A percentile compares a stretch with the other conserved stretches of the same genome.
These are phyloP conservation scores for Cataglyphis cursor DNA, from an alignment of 2,888 invertebrate genomes.

Conservation along the genomic window DNA sequence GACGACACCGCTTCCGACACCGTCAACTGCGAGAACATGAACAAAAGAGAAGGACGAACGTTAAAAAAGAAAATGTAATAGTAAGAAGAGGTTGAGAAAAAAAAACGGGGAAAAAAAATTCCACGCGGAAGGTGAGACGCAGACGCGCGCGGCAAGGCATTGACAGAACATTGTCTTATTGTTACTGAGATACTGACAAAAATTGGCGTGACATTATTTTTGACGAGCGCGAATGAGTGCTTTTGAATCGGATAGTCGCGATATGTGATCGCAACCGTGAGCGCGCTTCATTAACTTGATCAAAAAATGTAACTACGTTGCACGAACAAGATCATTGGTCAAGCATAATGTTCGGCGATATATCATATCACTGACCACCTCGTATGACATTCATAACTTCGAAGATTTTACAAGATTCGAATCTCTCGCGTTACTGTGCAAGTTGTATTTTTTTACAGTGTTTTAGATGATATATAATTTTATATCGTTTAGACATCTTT, in stretches of 20 bases:
- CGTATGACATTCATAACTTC: background rate
- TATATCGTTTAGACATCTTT: background rate
- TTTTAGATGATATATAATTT: background rate
- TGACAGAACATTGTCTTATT: background rate
- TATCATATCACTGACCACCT: background rate
- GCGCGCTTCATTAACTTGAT: conserved; percentile 26
- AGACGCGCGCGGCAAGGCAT: background rate
- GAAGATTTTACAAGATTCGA: background rate
- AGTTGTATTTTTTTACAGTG: background rate
- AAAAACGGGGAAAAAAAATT: conserved; percentile 26
- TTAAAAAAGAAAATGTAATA: conserved; percentile 76
- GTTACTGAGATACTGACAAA: background rate
- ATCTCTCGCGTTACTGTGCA: conserved; percentile 1
- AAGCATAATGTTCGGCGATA: background rate
- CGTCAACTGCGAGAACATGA: conserved; percentile 85
- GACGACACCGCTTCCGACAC: conserved; percentile 88
- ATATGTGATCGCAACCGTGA: conserved; percentile 14
- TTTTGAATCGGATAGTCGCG: conserved; percentile 30
- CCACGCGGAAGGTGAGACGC: background rate
- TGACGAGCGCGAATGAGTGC: conserved; percentile 22
- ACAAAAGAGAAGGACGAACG: conserved; percentile 78
- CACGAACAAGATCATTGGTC: background rate
- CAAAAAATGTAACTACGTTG: conserved; percentile 35
- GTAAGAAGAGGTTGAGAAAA: conserved; percentile 38
- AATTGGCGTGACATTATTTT: background rate